Base-by-base conservation (phyloP, 2,888 invertebrate genomes). In the Drosophila differens region DNA sequence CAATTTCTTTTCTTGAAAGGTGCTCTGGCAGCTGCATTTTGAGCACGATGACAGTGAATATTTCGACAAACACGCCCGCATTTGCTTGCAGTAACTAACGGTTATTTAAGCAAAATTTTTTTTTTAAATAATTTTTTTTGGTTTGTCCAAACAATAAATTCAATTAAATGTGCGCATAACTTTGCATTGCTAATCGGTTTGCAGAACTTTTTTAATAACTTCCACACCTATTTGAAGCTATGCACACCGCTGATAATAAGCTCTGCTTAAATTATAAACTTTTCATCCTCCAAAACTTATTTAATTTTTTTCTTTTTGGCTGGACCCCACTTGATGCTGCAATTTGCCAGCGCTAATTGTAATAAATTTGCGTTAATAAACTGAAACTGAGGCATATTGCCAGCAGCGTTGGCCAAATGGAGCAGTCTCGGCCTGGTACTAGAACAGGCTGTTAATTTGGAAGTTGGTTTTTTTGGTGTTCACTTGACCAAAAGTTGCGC, bases 331-430 rank as follows among this genome's bases (percentile, higher is more conserved):
- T 75, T 78, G 68, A 57, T 58, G 70, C 65, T 70, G 76, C 79
- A 76, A 81, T 85, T 83, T 84, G 41, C 67, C 65, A 74, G 25
- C 71, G 71, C 81, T 85, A 88, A 87, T 90, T 85, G 88, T 76
- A 88, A 85, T 90, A 90, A 87, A 85, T 89, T 85, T 87, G 78
- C 88, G 88, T 85, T 85, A 77, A 88, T 88, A 90, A 88, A 74
- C 79, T 79, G 73, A 78, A 74, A 73, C 68, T 72, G 78, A 75
- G 84, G 79, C 81, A 78, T 76, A 81, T 72, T 85, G 83, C 85
- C 82, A 85, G 74, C 57, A 76, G 85, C 75, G 35, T 60, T 76
- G 70, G 66, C 68, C 75, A 74, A 79, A 66, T 76, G 55, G 64
- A 67, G 68, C 71, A 67, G 32, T 41, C 14, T 39, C n/a, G 22